Percentiles rank a stretch among this genome's conserved stretches.
Evolutionary conservation across 2,888 invertebrate genomes (phyloP).

Genomic region (Aethes cnicana): DNA sequence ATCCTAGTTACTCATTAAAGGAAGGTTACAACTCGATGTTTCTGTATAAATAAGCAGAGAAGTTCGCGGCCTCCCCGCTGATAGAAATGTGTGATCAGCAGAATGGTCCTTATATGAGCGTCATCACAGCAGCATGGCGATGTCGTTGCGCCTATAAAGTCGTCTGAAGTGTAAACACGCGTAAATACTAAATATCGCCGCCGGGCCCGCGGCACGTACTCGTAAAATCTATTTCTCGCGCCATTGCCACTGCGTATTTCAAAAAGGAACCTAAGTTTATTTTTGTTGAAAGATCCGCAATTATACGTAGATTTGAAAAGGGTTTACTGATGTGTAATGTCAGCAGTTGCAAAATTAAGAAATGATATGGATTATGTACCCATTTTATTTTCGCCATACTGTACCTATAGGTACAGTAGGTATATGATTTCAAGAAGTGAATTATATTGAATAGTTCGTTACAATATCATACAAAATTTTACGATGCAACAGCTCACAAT

Average conservation of each 20-base stretch:
- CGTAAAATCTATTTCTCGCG: constrained; percentile 80
- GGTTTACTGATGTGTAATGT: too few species aligned
- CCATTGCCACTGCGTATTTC: constrained; percentile 52
- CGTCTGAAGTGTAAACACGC: constrained; percentile 77
- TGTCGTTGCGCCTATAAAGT: constrained; percentile 81
- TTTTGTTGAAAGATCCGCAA: constrained; percentile 22
- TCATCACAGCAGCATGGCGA: constrained; percentile 63
- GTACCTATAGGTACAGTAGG: too few species aligned
- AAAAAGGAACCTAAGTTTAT: constrained; percentile 24
- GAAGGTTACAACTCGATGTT: constrained; percentile 37
- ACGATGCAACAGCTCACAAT: too few species aligned
- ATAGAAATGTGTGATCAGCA: constrained; percentile 40
- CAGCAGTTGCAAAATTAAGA: too few species aligned
- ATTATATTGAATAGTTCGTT: too few species aligned
- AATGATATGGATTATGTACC: too few species aligned
- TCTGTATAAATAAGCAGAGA: constrained; percentile 34
- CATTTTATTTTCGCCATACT: too few species aligned
- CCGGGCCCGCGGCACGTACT: constrained; percentile 61
- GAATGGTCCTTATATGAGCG: constrained; percentile 55
- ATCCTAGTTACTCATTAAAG: constrained; percentile 36
- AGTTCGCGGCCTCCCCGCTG: constrained; percentile 27
- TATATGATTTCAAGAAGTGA: too few species aligned
- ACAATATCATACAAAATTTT: too few species aligned
- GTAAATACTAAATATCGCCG: constrained; percentile 77
- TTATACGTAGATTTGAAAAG: not conserved